phyloP scores from a whole-genome alignment of 2,113 vertebrate genomes.

The Uropsilus gracilis region DNA sequence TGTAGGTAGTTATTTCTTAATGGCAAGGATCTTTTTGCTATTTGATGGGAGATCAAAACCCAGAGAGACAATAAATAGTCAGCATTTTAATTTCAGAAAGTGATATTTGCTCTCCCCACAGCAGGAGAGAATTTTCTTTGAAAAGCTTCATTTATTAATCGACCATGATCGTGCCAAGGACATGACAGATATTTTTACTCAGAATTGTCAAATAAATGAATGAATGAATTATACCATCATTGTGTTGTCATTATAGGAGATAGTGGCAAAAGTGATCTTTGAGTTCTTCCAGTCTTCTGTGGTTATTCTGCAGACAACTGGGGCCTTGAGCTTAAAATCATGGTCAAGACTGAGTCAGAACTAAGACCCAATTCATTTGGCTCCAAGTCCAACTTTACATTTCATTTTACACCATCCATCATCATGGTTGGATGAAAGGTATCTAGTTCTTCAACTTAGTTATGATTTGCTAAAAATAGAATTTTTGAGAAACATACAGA shows the following conservation, averaged over 20 bases:
- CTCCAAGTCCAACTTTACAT: neutral
- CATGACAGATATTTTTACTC: neutral
- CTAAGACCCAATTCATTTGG: neutral
- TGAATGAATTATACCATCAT: neutral
- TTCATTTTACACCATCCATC: neutral
- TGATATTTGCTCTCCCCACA: conserved; percentile 24
- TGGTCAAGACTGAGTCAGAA: neutral
- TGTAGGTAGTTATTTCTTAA: conserved; percentile 66
- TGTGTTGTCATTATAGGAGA: neutral
- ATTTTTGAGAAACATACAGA: neutral
- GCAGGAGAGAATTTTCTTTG: neutral
- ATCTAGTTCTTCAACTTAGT: neutral
- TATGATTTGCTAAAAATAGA: neutral
- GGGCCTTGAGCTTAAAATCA: neutral
- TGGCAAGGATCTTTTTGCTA: conserved; percentile 55
- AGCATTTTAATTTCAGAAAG: conserved; percentile 64
- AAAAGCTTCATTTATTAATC: conserved; percentile 45
- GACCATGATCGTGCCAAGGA: neutral
- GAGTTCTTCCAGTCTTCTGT: neutral
- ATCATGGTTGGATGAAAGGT: neutral
- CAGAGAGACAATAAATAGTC: conserved; percentile 46
- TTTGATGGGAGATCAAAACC: conserved; percentile 66
- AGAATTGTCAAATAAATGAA: neutral
- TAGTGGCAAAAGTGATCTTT: neutral
- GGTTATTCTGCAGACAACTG: neutral